These are phyloP conservation scores for Sphaerodactylus townsendi DNA, from an alignment of 2,113 vertebrate genomes.

Conservation along the genomic window DNA sequence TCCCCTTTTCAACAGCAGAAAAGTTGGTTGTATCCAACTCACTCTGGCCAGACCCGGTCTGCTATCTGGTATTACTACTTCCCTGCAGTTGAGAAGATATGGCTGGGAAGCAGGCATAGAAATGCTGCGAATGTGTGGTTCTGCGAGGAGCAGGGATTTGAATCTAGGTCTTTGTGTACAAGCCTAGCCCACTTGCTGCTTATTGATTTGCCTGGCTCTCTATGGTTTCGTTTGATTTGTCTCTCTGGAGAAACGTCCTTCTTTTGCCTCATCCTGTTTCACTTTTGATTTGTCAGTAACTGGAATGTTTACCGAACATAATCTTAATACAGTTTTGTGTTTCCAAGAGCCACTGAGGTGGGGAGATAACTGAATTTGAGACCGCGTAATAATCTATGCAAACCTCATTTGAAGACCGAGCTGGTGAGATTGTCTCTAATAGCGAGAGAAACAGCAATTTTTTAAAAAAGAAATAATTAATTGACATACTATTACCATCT, in stretches of 20 bases:
- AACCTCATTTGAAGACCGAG: constrained; percentile 38
- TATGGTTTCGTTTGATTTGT: constrained; percentile 9
- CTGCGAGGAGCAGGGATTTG: too few species aligned
- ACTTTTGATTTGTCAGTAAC: constrained; percentile 27
- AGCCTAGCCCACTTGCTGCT: too few species aligned
- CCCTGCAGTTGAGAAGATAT: too few species aligned
- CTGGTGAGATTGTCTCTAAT: constrained; percentile 32
- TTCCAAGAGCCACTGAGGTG: constrained; percentile 26
- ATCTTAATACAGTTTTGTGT: constrained; percentile 15
- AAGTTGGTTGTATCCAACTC: too few species aligned
- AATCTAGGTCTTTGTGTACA: too few species aligned
- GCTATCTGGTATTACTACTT: neutral
- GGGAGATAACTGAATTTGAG: constrained; percentile 45
- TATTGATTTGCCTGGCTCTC: neutral
- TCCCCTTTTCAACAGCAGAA: too few species aligned
- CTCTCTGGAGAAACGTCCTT: neutral
- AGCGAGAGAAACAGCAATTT: neutral
- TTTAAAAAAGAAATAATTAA: neutral
- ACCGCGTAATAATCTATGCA: constrained; percentile 36
- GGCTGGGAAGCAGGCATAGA: too few species aligned
- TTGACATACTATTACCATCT: constrained; percentile 27
- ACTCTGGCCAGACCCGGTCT: too few species aligned
- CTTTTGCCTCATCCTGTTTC: neutral
- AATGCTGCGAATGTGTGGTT: too few species aligned
- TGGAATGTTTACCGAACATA: constrained; percentile 42